These are phyloP conservation scores for Ceriagrion tenellum DNA, from an alignment of 2,888 invertebrate species.

Conservation along the genomic window DNA sequence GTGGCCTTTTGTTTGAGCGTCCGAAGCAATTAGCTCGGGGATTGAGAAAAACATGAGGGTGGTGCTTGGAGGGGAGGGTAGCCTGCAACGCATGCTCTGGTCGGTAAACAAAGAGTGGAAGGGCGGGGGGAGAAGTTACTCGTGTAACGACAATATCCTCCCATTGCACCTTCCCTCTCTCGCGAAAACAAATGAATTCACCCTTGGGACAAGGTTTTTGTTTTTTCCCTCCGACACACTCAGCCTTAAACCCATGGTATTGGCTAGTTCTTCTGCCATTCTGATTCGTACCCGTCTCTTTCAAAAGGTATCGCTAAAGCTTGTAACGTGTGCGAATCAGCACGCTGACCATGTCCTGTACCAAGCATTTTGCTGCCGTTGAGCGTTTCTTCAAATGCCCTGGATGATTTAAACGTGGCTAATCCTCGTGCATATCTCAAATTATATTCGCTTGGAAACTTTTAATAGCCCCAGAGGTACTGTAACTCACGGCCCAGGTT, in stretches of 20 bases:
- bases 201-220: background rate
- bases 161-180: constrained; percentile 17
- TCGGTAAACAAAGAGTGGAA: constrained; percentile 3
- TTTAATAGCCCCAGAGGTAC: no score
- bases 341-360: no score
- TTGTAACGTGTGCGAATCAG: no score
- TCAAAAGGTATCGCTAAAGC: no score
- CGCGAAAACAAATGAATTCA: constrained; percentile 31
- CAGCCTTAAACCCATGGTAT: background rate
- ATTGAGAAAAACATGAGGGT: constrained; percentile 31
- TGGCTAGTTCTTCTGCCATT: background rate
- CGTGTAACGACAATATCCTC: background rate
- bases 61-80: background rate
- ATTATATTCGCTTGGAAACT: no score
- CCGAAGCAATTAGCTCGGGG: constrained; percentile 27
- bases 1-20: background rate
- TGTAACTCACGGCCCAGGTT: no score
- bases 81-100: background rate
- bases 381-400: no score
- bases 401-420: no score
- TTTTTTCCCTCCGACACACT: background rate
- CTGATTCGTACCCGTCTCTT: background rate
- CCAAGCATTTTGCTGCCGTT: no score
- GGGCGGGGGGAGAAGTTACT: background rate
- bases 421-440: no score